Base-by-base conservation (phyloP, 2,888 invertebrate species). In the Patella caerulea region DNA sequence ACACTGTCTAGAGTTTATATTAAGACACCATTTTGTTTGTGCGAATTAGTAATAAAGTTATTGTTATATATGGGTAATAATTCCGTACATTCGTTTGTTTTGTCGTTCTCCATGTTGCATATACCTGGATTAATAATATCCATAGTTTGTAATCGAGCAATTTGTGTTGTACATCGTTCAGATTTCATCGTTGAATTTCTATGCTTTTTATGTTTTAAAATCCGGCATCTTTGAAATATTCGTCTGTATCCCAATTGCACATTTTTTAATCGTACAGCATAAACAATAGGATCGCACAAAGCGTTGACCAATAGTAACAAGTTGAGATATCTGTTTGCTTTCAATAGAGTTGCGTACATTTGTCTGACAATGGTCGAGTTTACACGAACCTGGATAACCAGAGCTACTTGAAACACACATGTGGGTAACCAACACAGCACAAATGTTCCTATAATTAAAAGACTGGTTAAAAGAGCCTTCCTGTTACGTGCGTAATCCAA, bases 371-470 rank as follows among this genome's bases (percentile, higher is more conserved):
- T 29, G n/a, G 76, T 75, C 11, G 81, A 75, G 71, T 84, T 80
- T 2, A 82, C 45, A 19, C 85, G 81, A 1, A 83, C 81, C 74
- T 86, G 83, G 15, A 86, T 81, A 12, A 86, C 79, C 76, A 86
- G 80, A 7, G 81, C 80, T 15, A 85, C 80, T 75, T 87, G 85
- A 75, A 87, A 87, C 11, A 86, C 79, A 74, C 85, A 85, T 70
- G 85, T 84, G 4, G 89, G 88, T 53, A 89, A 74, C 88, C 88
- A 89, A 71, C 88, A 88, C 9, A 87, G 70, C 9, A 83, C 78
- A 76, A 88, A 89, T 34, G 87, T 86, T 45, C 85, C 85, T 4
- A 89, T 84, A 12, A 89, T 89, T 24, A 88, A 74, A 19, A 88
- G 79, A 15, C 88, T 89, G 3, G 89, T 88, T 9, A 86, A 74